Base-by-base conservation (phyloP, 2,797 vertebrate genomes). In the Clarias fuscus region DNA sequence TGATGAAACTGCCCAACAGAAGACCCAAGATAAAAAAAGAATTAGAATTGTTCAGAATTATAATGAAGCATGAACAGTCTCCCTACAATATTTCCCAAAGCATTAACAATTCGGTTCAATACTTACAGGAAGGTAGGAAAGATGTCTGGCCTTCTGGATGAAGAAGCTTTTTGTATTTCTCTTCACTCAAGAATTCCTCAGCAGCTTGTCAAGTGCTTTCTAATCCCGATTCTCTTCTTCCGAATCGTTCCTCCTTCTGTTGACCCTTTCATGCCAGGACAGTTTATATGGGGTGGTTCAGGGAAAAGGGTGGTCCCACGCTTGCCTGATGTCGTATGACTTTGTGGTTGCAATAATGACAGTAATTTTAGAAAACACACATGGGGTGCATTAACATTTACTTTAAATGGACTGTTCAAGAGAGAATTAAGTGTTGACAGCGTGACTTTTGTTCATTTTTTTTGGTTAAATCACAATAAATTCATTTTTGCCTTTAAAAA, bases 111-210 rank as follows among this genome's bases (percentile, higher is more conserved):
- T 82, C 79, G 24, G 20, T 86, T 68, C 33, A 90, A 81, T 91
- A 92, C 91, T 93, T 89, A 92, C 92, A 84, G 86, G 4, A 84
- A 82, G 73, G 56, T 72, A 67, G 83, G 82, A 85, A 82, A 2
- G 67, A 14, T 67, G 64, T 37, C 68, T 53, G n/a, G 80, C 5
- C 53, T 5, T 64, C 71, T 86, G 48, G 53, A 73, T 71, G 76
- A 40, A 67, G 58, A 80, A 84, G 27, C 13, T 48, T 75, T 83
- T 71, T n/a, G 48, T 73, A 73, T 27, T 78, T 53, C 58, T 62
- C 59, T 73, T 85, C 30, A 27, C 30, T 73, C 24, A 33, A 22
- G 75, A 75, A 84, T 30, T 84, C 82, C 75, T 86, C 68, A 67
- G 86, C 87, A 73, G 70, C 48, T 85, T 84, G 48, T 86, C 48